These are phyloP conservation scores for Cryptus viduatorius DNA, from an alignment of 2,888 invertebrate species.

Conservation along the genomic window DNA sequence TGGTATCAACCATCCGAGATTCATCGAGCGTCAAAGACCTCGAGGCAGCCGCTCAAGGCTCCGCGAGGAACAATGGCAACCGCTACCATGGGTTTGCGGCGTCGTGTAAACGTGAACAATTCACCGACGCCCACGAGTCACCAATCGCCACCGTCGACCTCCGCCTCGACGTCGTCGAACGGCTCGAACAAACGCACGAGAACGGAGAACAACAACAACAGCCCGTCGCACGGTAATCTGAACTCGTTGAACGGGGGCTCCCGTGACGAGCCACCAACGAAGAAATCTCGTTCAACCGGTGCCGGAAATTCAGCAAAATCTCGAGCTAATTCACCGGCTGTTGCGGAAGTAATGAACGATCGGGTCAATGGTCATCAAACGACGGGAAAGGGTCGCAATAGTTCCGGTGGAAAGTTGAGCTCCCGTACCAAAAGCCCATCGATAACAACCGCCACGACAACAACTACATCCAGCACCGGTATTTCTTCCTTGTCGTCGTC, in stretches of 20 bases:
- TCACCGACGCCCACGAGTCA: slow-evolving; percentile 77
- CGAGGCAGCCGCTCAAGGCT: slow-evolving; percentile 27
- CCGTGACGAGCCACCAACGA: slow-evolving; percentile 79
- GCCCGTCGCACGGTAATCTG: slow-evolving; percentile 83
- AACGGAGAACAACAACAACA: slow-evolving; percentile 84
- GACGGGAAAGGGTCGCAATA: slow-evolving; percentile 55
- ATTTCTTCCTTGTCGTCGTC: slow-evolving; percentile 28
- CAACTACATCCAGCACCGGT: slow-evolving; percentile 39
- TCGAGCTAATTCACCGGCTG: slow-evolving; percentile 61
- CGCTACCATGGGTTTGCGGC: slow-evolving; percentile 83
- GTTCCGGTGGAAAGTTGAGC: slow-evolving; percentile 61
- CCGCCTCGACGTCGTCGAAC: slow-evolving; percentile 63
- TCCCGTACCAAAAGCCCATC: slow-evolving; percentile 67
- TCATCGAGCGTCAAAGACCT: slow-evolving; percentile 37
- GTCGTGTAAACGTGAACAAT: slow-evolving; percentile 82
- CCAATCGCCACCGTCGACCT: slow-evolving; percentile 75
- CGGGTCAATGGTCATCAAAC: slow-evolving; percentile 57
- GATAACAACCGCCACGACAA: slow-evolving; percentile 49
- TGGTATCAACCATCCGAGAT: slow-evolving; percentile 28
- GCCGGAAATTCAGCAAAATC: slow-evolving; percentile 67
- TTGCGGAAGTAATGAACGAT: slow-evolving; percentile 50
- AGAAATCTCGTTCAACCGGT: slow-evolving; percentile 80
- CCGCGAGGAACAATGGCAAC: slow-evolving; percentile 79
- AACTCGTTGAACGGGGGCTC: slow-evolving; percentile 78
- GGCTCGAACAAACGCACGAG: slow-evolving; percentile 81